Percentiles rank a stretch among this genome's conserved stretches.
Conservation (phyloP, 2,888 invertebrate species). For the Allygus modestus region DNA sequence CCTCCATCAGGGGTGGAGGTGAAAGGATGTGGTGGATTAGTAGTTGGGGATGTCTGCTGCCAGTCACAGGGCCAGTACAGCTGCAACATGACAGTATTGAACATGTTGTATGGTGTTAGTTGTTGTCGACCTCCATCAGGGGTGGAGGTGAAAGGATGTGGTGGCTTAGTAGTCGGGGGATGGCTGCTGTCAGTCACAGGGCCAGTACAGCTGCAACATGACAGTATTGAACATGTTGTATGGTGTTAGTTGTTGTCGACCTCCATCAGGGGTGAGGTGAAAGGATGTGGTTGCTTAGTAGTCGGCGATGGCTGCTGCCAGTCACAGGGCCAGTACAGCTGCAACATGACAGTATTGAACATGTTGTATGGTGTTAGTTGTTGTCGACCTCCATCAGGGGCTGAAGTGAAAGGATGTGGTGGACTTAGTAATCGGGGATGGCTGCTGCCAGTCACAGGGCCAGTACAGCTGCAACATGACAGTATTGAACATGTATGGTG, state of each 20-base stretch:
- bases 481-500: not conserved
- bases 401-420: not conserved
- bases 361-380: not conserved
- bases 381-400: conserved; percentile 9
- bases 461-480: conserved; percentile 46
- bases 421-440: conserved; percentile 19
- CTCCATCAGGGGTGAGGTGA: no score
- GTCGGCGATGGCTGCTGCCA: conserved; percentile 39
- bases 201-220: no score
- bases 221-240: no score
- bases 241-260: no score
- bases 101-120: not conserved
- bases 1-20: conserved; percentile 13
- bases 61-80: conserved; percentile 54
- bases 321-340: conserved; percentile 56
- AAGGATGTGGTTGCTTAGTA: not conserved
- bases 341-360: not conserved
- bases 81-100: not conserved
- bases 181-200: no score
- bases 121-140: no score
- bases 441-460: conserved; percentile 52
- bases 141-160: no score
- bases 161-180: no score
- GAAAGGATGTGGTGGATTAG: not conserved
- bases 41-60: conserved; percentile 33